Conservation (phyloP, 2,113 vertebrate genomes). For the Myiopsitta monachus region DNA sequence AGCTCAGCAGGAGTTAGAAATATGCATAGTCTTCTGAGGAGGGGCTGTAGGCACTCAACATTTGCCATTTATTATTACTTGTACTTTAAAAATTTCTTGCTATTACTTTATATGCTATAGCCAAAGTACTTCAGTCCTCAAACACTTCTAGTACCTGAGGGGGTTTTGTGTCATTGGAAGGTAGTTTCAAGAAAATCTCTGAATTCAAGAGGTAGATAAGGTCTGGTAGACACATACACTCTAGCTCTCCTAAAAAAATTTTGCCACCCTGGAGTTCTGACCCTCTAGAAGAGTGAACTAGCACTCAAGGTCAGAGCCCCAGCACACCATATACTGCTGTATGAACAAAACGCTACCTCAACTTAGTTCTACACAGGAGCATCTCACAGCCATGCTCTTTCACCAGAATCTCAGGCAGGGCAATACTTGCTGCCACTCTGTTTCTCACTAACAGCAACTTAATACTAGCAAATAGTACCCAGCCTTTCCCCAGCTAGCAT, state of each 20-base stretch:
- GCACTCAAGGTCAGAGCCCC: neutral
- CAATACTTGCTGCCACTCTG: neutral
- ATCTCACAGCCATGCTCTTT: neutral
- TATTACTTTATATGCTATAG: neutral
- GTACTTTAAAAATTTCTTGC: neutral
- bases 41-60: neutral
- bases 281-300: neutral
- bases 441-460: neutral
- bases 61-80: neutral
- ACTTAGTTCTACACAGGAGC: neutral
- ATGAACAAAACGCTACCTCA: rapidly evolving
- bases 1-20: neutral
- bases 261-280: neutral
- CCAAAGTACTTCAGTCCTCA: neutral
- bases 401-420: neutral
- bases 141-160: neutral
- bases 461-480: neutral
- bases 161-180: neutral
- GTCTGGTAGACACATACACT: neutral
- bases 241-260: neutral
- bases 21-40: neutral
- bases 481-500: neutral
- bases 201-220: neutral
- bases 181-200: neutral
- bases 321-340: neutral